These are phyloP conservation scores for Mesopsocus fuscifrons DNA, from an alignment of 2,888 invertebrate genomes.

Conservation along the genomic window DNA sequence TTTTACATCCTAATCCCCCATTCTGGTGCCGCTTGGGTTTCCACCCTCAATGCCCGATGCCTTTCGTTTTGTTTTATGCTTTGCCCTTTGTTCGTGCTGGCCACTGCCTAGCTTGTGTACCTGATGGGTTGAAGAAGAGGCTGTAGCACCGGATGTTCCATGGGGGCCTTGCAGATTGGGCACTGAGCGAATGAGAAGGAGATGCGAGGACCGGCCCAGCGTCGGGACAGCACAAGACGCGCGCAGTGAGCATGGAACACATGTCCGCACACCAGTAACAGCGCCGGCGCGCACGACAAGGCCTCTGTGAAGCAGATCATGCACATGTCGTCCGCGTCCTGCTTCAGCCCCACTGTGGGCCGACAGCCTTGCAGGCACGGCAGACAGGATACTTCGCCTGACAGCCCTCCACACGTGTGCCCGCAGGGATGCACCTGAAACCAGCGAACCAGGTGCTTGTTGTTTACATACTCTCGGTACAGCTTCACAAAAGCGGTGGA, in stretches of 20 bases:
- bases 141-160: conserved; percentile 60
- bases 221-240: conserved; percentile 58
- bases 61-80: no score
- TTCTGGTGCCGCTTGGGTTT: no score
- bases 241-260: conserved; percentile 91
- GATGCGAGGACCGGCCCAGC: conserved; percentile 90
- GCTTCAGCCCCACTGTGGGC: conserved; percentile 38
- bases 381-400: conserved; percentile 61
- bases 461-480: no score
- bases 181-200: conserved; percentile 91
- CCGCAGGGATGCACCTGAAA: conserved; percentile 52
- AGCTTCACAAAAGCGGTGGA: no score
- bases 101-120: no score
- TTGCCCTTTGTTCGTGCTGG: no score
- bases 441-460: no score
- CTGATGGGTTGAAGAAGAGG: conserved; percentile 61
- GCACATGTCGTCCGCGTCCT: conserved; percentile 98
- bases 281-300: conserved; percentile 82
- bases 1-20: no score
- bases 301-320: conserved; percentile 99
- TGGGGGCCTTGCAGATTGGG: conserved; percentile 88
- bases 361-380: conserved; percentile 80
- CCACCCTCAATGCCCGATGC: no score
- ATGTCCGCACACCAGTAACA: conserved; percentile 83
- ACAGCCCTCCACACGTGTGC: conserved; percentile 88